Percentiles rank a stretch among this genome's conserved stretches.
These are phyloP conservation scores for Allacma fusca DNA, from an alignment of 2,888 invertebrate species.

Conservation along the genomic window DNA sequence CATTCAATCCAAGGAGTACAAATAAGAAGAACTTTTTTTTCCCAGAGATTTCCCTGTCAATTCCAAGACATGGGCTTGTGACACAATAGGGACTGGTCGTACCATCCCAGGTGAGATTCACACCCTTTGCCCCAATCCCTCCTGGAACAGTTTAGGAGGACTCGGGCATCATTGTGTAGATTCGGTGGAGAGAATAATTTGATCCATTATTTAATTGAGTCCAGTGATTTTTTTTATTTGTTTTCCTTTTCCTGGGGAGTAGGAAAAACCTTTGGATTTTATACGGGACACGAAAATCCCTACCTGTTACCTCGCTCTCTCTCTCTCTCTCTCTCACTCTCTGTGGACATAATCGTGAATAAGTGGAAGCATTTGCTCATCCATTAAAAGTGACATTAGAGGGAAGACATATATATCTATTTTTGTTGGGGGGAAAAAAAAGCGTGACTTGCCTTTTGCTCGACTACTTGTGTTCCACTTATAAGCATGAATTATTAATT, in stretches of 20 bases:
- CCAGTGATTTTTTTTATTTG: no score
- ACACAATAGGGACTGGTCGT: background rate
- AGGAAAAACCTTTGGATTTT: background rate
- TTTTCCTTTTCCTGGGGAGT: no score
- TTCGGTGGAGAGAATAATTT: no score
- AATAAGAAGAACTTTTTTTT: no score
- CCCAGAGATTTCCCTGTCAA: no score
- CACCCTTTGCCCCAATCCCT: no score
- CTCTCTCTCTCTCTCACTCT: no score
- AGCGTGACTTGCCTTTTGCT: slow-evolving; percentile 12
- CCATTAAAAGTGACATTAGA: background rate
- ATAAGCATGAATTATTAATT: slow-evolving; percentile 39
- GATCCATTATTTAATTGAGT: no score
- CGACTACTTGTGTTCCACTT: slow-evolving; percentile 14
- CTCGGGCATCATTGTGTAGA: no score
- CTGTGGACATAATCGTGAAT: background rate
- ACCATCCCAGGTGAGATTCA: background rate
- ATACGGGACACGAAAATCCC: background rate
- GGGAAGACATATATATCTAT: background rate
- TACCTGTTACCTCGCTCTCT: slow-evolving; percentile 2
- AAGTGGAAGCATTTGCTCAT: background rate
- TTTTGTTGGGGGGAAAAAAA: background rate
- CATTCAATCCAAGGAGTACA: no score
- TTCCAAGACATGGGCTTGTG: no score
- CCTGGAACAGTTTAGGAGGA: no score